Evolutionary conservation across 2,888 invertebrate species (phyloP).

Genomic region (Frankliniella intonsa): DNA sequence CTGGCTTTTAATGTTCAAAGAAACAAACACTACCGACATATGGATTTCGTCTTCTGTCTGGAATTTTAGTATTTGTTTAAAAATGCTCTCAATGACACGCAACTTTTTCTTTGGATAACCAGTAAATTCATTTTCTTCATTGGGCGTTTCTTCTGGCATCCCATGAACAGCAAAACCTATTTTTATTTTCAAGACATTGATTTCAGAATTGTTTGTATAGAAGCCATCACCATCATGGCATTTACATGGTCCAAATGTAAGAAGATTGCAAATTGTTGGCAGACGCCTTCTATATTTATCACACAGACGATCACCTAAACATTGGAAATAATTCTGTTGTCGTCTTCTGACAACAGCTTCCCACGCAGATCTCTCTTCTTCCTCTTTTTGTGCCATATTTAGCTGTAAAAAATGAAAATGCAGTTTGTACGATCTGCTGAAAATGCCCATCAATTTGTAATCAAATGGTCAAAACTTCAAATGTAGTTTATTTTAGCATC

Average conservation of each 20-base stretch:
- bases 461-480: too few relatives aligned
- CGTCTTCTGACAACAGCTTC: neutral
- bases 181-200: neutral
- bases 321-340: neutral
- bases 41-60: neutral
- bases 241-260: neutral
- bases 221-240: neutral
- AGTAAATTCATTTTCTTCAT: neutral
- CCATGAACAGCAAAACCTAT: neutral
- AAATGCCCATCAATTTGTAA: too few relatives aligned
- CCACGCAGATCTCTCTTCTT: neutral
- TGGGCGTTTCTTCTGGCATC: neutral
- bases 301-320: neutral
- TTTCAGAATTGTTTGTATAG: neutral
- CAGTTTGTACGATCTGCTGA: neutral
- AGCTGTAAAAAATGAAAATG: neutral
- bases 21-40: neutral
- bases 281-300: neutral
- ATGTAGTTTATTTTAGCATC: neutral
- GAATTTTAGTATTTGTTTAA: neutral
- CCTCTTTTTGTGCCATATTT: neutral
- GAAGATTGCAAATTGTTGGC: slow-evolving; percentile 1
- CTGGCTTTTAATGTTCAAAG: neutral
- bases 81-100: neutral
- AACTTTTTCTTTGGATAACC: neutral